These are phyloP conservation scores for Steromphala cineraria DNA, from an alignment of 2,888 invertebrate species.

Conservation along the genomic window DNA sequence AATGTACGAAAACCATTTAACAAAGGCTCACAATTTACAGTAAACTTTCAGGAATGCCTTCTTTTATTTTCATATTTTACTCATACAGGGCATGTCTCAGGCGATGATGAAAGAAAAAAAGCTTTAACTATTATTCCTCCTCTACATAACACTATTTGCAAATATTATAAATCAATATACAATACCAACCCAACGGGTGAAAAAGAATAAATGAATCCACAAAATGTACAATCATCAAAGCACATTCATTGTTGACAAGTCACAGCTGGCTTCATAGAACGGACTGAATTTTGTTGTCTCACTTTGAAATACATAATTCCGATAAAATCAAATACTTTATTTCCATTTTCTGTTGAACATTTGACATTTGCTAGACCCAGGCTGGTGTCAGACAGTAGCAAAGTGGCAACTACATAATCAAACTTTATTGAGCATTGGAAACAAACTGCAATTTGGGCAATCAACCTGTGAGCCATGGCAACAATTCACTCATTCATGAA, in stretches of 20 bases:
- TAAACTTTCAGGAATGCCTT: slow-evolving; percentile 15
- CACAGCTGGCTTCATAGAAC: not conserved
- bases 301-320: too few species aligned
- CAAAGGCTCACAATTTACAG: slow-evolving; percentile 13
- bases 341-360: not conserved
- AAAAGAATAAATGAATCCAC: slow-evolving; percentile 17
- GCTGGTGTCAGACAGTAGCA: not conserved
- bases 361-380: not conserved
- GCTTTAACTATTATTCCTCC: not conserved
- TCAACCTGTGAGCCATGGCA: not conserved
- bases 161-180: slow-evolving; percentile 23
- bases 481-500: slow-evolving; percentile 6
- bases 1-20: slow-evolving; percentile 17
- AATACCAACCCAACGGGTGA: slow-evolving; percentile 24
- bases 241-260: slow-evolving; percentile 21
- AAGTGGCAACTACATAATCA: not conserved
- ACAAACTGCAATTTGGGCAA: not conserved
- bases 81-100: not conserved
- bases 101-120: not conserved
- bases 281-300: not conserved
- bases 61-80: not conserved
- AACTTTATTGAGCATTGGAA: not conserved
- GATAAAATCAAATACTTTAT: too few species aligned
- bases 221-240: slow-evolving; percentile 26
- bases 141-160: slow-evolving; percentile 21